A percentile compares a stretch with the other conserved stretches of the same genome.
Evolutionary conservation across 2,113 vertebrate genomes (phyloP).

Genomic region (Accipiter virgatus): DNA sequence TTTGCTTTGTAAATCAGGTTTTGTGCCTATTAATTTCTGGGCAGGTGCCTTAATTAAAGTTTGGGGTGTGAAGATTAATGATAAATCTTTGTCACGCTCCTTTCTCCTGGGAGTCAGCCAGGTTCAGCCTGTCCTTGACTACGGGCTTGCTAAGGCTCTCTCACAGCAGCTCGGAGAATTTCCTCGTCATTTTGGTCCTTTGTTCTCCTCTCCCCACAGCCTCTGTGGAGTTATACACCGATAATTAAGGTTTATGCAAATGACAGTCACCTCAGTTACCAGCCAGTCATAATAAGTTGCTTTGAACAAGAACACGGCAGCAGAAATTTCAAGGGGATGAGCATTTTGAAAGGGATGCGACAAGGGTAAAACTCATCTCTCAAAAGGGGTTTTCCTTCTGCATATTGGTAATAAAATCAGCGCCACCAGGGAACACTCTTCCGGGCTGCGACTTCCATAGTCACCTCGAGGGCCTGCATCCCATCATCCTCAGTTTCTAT

Average conservation of each 20-base stretch:
- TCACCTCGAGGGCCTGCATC: neutral
- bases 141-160: neutral
- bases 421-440: neutral
- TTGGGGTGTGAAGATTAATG: constrained; percentile 27
- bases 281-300: neutral
- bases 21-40: constrained; percentile 30
- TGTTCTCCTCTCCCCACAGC: constrained; percentile 11
- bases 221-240: neutral
- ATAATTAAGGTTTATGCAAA: constrained; percentile 39
- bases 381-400: neutral
- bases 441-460: neutral
- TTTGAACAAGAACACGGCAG: neutral
- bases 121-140: neutral
- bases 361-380: neutral
- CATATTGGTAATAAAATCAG: neutral
- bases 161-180: neutral
- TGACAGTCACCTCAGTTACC: neutral
- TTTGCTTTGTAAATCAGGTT: constrained; percentile 49
- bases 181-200: neutral
- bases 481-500: neutral
- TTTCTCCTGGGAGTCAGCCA: neutral
- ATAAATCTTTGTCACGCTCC: neutral
- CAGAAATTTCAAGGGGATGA: constrained; percentile 4
- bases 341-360: accelerated
- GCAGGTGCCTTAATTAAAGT: constrained; percentile 49